Evolutionary conservation across 2,113 vertebrate genomes (phyloP).

Genomic region (Heterotis niloticus): DNA sequence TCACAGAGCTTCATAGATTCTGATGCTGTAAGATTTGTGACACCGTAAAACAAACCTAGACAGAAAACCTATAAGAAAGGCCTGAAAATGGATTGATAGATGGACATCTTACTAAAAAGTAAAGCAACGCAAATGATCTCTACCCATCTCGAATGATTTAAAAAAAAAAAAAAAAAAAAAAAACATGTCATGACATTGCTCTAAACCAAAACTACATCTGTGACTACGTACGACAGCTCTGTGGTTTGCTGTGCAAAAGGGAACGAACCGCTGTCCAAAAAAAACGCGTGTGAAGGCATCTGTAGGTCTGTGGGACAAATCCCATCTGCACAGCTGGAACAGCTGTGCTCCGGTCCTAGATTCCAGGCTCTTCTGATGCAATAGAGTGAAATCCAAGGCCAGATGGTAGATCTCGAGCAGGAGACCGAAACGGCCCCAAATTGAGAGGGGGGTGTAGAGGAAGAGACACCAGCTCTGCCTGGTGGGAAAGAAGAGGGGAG

Average conservation of each 20-base stretch:
- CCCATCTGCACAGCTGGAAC: constrained; percentile 36
- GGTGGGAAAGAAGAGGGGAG: neutral
- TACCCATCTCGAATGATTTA: too few species aligned
- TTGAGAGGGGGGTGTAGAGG: neutral
- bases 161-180: too few species aligned
- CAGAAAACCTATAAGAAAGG: too few species aligned
- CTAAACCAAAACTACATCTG: neutral
- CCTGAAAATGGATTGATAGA: too few species aligned
- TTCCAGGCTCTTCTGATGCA: constrained; percentile 62
- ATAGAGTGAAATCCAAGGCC: constrained; percentile 52
- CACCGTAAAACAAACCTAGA: too few species aligned
- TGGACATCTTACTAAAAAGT: too few species aligned
- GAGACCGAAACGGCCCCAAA: constrained; percentile 35
- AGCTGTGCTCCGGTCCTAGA: constrained; percentile 53
- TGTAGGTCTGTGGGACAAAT: constrained; percentile 12
- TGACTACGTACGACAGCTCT: too few species aligned
- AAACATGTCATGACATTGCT: too few species aligned
- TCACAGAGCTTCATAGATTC: too few species aligned
- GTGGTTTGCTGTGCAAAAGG: neutral
- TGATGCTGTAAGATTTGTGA: too few species aligned
- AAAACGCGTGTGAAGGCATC: neutral
- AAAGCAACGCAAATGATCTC: too few species aligned
- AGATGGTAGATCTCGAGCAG: constrained; percentile 26
- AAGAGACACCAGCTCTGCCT: constrained; percentile 8
- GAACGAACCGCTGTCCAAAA: neutral